Evolutionary conservation across 2,797 vertebrate genomes (phyloP), one percentile per base, ranked within the genome.

Genomic region (Poecile montanus): DNA sequence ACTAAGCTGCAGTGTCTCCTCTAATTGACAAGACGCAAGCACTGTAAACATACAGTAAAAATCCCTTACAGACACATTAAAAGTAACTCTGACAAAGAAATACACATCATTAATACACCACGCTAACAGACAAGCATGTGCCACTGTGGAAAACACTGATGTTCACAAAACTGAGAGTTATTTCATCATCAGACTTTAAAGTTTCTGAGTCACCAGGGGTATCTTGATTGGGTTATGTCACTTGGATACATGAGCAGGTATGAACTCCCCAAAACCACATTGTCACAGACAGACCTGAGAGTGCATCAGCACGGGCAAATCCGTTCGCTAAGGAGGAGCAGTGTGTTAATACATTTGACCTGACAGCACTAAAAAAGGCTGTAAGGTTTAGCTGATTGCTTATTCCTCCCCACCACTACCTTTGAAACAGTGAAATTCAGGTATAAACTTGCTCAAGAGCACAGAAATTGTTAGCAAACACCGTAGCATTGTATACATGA

Each of bases 1-100:
- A 29, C 94, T 97, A 95, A 97, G 91, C 93, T 32, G 6, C 36
- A 36, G 47, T 94, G 94, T 97, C 96, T 97, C 96, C 81, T 97
- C 70, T 94, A 95, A 88, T 76, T 94, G 97, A 74, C 60, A 80
- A 90, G 87, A 72, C 86, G 70, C 81, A 91, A 93, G 45, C 65
- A 92, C 82, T 73, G 72, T 94, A 96, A 97, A 95, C 53, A 11
- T 92, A 95, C 74, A 79, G 92, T 94, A 89, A 94, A 91, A 26
- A 76, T 80, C 75, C 51, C 45, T 88, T 82, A n/a, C 48, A 66
- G 44, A 60, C 22, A 15, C 13, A 22, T 76, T 89, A 34, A 57
- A 84, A 63, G 34, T 22, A 74, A n/a, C 40, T 71, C 32, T 62
- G 80, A 50, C 44, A 53, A 88, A 89, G 50, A 23, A 48, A n/a